Evolutionary conservation across 2,888 invertebrate species (phyloP).

Genomic region (Zygaena filipendulae): DNA sequence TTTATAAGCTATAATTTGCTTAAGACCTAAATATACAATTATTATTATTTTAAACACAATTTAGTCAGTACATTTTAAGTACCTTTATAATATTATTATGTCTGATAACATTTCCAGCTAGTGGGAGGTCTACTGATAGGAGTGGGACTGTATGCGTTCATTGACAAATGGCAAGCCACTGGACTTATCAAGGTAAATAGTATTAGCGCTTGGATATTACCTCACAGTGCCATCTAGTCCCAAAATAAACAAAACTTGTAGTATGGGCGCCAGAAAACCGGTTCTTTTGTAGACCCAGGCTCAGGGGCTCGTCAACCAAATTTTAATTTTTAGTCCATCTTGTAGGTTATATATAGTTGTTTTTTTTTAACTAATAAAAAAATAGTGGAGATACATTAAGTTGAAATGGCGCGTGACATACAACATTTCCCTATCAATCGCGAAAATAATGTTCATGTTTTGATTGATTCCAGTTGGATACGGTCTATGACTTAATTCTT

Average conservation of each 20-base stretch:
- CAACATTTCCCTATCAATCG: not conserved
- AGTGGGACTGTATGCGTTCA: slow-evolving; percentile 90
- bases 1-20: too few relatives aligned
- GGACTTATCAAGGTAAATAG: slow-evolving; percentile 77
- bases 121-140: slow-evolving; percentile 88
- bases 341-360: not conserved
- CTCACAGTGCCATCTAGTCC: not conserved
- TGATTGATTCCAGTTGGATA: slow-evolving; percentile 76
- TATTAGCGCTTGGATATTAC: not conserved
- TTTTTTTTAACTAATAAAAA: too few relatives aligned
- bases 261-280: too few relatives aligned
- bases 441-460: not conserved
- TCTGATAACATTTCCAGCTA: slow-evolving; percentile 70
- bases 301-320: too few relatives aligned
- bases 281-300: too few relatives aligned
- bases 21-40: too few relatives aligned
- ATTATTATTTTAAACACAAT: not conserved
- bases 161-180: slow-evolving; percentile 92
- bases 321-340: too few relatives aligned
- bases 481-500: slow-evolving; percentile 88
- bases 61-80: too few relatives aligned
- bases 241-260: too few relatives aligned
- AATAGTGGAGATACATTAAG: too few relatives aligned
- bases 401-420: too few relatives aligned
- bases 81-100: slow-evolving; percentile 6